Evolutionary conservation across 2,888 invertebrate genomes (phyloP).

Genomic region (Tolmerus cingulatus): DNA sequence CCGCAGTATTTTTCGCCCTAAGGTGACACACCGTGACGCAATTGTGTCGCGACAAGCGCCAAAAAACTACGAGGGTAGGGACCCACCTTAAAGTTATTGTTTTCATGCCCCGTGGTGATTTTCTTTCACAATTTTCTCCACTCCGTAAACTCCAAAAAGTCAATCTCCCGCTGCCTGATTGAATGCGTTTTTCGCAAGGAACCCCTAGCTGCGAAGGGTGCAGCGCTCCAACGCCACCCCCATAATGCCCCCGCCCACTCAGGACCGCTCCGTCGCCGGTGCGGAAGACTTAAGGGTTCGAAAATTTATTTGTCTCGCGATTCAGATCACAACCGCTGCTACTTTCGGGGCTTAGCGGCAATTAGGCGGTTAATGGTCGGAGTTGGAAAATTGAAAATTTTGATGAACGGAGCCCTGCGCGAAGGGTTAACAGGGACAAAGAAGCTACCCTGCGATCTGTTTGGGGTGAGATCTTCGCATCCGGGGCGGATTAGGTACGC

Average conservation of each 20-base stretch:
- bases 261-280: not conserved
- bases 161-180: constrained; percentile 20
- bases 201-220: not conserved
- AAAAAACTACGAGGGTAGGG: constrained; percentile 8
- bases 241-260: not conserved
- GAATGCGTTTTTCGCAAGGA: constrained; percentile 10
- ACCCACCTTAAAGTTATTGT: constrained; percentile 19
- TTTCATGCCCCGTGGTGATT: constrained; percentile 26
- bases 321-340: not conserved
- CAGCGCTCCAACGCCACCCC: not conserved
- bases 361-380: constrained; percentile 14
- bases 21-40: constrained; percentile 36
- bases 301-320: constrained; percentile 26
- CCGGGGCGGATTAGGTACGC: not conserved
- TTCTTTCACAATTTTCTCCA: constrained; percentile 16
- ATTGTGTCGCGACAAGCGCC: not conserved
- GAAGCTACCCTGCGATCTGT: not conserved
- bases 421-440: not conserved
- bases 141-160: not conserved
- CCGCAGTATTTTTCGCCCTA: not conserved
- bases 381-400: not conserved
- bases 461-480: not conserved
- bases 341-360: constrained; percentile 10
- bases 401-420: not conserved
- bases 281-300: not conserved